Percentiles rank a stretch among this genome's conserved stretches.
Conservation (phyloP, 2,888 invertebrate species). For the Chaetogeoica ovagalla region DNA sequence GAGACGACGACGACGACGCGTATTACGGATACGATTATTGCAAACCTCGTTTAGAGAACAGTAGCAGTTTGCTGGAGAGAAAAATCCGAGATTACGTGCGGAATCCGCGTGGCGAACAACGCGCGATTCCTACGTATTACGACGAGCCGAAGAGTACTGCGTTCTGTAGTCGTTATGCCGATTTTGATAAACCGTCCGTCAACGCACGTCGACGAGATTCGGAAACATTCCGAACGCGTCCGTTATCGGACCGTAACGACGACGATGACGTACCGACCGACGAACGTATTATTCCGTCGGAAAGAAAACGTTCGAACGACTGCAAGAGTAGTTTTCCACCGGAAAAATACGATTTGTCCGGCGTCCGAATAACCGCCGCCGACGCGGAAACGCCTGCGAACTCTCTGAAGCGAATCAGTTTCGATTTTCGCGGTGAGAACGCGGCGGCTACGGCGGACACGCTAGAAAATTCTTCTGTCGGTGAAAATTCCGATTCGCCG, state of each 20-base stretch:
- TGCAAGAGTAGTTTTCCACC: not conserved
- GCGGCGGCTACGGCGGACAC: not conserved
- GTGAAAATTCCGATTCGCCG: not conserved
- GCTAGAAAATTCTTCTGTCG: not conserved
- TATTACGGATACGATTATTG: not conserved
- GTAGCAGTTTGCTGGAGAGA: conserved; percentile 21
- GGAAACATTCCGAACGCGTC: not conserved
- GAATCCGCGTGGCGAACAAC: conserved; percentile 18
- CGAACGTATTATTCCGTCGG: not conserved
- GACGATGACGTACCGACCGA: too few relatives aligned
- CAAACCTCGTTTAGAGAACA: not conserved
- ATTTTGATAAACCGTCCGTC: not conserved
- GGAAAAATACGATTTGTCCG: too few relatives aligned
- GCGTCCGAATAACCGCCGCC: not conserved
- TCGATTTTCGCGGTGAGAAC: conserved; percentile 14
- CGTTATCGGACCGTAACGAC: too few relatives aligned
- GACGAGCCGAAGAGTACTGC: not conserved
- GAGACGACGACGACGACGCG: too few relatives aligned
- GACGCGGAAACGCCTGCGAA: not conserved
- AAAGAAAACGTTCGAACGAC: not conserved
- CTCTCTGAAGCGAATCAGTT: conserved; percentile 35
- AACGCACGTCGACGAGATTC: not conserved
- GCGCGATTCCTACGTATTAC: too few relatives aligned
- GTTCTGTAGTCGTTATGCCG: not conserved
- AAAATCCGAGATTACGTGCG: conserved; percentile 41